phyloP scores from a whole-genome alignment of 2,888 invertebrate genomes.

The Dendrolimus pini region DNA sequence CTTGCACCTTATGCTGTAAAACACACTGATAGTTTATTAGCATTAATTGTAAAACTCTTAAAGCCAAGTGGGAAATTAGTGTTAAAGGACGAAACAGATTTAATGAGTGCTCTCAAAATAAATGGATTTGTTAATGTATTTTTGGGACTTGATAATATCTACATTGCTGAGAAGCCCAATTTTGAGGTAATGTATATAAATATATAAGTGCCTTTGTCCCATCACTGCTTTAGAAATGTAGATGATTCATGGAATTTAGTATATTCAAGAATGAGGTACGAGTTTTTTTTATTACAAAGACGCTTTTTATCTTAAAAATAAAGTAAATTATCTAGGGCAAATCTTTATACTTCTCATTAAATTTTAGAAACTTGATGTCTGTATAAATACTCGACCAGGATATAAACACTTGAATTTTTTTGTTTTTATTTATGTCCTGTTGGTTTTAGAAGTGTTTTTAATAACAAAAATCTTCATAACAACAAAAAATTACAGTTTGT shows the following conservation, averaged over 20 bases:
- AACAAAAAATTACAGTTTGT: too few relatives aligned
- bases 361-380: too few relatives aligned
- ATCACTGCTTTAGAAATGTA: neutral
- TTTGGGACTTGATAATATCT: conserved; percentile 38
- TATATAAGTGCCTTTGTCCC: neutral
- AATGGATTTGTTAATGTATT: conserved; percentile 78
- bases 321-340: too few relatives aligned
- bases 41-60: conserved; percentile 76
- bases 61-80: conserved; percentile 79
- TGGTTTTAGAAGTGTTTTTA: too few relatives aligned
- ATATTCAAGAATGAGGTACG: neutral
- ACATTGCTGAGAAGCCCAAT: conserved; percentile 79
- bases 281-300: neutral
- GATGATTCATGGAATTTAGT: neutral
- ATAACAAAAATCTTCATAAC: too few relatives aligned
- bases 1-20: conserved; percentile 52
- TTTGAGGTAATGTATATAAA: conserved; percentile 75
- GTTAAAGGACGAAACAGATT: conserved; percentile 60
- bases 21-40: conserved; percentile 64
- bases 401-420: too few relatives aligned
- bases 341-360: too few relatives aligned
- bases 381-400: too few relatives aligned
- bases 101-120: conserved; percentile 75
- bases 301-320: too few relatives aligned
- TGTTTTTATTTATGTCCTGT: too few relatives aligned